Percentiles rank a stretch among this genome's conserved stretches.
phyloP scores from a whole-genome alignment of 1,140 invertebrate genomes.

The Danaus melanippus region DNA sequence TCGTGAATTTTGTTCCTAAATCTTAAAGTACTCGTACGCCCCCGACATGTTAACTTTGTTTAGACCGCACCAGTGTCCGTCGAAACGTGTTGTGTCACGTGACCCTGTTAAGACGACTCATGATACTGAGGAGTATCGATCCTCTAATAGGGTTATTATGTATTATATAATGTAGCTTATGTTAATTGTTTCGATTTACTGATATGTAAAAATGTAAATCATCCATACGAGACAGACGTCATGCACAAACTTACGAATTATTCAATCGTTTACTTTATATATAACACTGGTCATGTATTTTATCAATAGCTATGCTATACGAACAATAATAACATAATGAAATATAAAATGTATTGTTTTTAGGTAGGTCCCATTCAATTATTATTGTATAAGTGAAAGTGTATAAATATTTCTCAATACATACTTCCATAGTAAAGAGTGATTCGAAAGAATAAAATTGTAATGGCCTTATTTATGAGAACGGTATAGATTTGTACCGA shows the following conservation, averaged over 20 bases:
- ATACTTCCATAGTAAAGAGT: slow-evolving; percentile 49
- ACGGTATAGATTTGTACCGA: slow-evolving; percentile 17
- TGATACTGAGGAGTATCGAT: slow-evolving; percentile 7
- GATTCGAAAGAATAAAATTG: slow-evolving; percentile 29
- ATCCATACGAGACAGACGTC: slow-evolving; percentile 48
- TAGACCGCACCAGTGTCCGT: slow-evolving; percentile 30
- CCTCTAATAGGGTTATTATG: slow-evolving; percentile 19
- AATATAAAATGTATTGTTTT: slow-evolving; percentile 47
- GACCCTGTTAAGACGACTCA: slow-evolving; percentile 15
- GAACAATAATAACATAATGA: slow-evolving; percentile 59
- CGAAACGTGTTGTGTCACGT: slow-evolving; percentile 18
- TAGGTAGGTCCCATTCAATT: slow-evolving; percentile 69
- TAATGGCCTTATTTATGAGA: slow-evolving; percentile 57
- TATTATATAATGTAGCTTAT: slow-evolving; percentile 39
- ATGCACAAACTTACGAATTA: slow-evolving; percentile 66
- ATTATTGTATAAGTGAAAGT: slow-evolving; percentile 66
- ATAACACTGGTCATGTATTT: slow-evolving; percentile 32
- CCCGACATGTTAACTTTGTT: slow-evolving; percentile 17
- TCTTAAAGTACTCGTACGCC: slow-evolving; percentile 32
- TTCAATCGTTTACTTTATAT: slow-evolving; percentile 43
- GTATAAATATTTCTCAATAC: slow-evolving; percentile 62
- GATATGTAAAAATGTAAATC: slow-evolving; percentile 54
- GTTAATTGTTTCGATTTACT: slow-evolving; percentile 45
- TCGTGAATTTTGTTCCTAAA: slow-evolving; percentile 56
- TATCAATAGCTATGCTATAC: slow-evolving; percentile 56